phyloP scores from a whole-genome alignment of 2,888 invertebrate species.

The Agrochola macilenta region DNA sequence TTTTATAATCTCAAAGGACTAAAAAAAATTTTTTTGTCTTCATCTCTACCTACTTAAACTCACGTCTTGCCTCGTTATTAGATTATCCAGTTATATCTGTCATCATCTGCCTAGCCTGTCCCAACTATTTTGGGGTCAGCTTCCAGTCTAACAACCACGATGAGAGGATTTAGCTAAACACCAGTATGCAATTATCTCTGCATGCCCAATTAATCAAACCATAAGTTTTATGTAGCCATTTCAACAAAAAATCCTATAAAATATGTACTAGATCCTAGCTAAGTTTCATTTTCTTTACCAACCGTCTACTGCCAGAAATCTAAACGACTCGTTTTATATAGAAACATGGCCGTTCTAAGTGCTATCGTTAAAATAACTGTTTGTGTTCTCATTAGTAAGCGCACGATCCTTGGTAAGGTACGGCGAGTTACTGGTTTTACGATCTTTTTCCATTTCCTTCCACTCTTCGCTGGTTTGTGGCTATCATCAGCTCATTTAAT shows the following conservation, averaged over 20 bases:
- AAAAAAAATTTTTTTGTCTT: too few relatives aligned
- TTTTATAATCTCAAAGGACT: too few relatives aligned
- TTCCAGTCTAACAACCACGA: not conserved
- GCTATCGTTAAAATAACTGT: constrained; percentile 58
- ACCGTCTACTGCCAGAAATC: constrained; percentile 12
- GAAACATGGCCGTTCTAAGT: constrained; percentile 47
- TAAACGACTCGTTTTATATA: constrained; percentile 49
- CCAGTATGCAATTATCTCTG: not conserved
- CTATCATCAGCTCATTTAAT: constrained; percentile 53
- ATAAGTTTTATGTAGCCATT: not conserved
- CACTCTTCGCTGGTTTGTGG: constrained; percentile 38
- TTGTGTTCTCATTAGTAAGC: constrained; percentile 53
- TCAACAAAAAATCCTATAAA: not conserved
- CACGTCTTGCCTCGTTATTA: not conserved
- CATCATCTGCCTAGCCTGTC: not conserved
- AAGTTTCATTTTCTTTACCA: not conserved
- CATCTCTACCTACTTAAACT: too few relatives aligned
- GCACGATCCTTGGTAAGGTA: constrained; percentile 41
- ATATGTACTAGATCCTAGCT: not conserved
- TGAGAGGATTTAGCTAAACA: not conserved
- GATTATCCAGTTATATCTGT: not conserved
- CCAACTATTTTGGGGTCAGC: not conserved
- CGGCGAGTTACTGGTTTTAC: constrained; percentile 45
- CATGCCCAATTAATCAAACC: not conserved
- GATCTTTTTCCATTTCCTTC: constrained; percentile 44